Evolutionary conservation across 2,888 invertebrate genomes (phyloP).

Genomic region (Cancer borealis): DNA sequence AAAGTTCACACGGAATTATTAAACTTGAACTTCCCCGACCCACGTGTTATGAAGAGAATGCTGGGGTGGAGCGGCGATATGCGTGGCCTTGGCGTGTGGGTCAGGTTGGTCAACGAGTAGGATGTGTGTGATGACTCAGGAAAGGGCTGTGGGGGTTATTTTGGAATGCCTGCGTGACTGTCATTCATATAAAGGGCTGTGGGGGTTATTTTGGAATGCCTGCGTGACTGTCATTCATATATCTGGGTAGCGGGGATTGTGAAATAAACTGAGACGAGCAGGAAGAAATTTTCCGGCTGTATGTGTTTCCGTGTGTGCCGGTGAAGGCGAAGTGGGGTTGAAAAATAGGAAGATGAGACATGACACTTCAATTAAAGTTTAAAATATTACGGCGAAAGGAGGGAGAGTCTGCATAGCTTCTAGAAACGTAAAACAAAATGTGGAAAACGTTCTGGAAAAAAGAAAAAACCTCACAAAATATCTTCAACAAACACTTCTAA

Average conservation of each 20-base stretch:
- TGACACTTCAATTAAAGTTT: background rate
- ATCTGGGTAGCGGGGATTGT: background rate
- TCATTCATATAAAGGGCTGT: background rate
- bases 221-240: background rate
- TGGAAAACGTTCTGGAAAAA: background rate
- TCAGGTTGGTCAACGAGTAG: background rate
- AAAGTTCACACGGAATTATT: background rate
- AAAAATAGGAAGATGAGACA: background rate
- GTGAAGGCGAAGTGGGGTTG: background rate
- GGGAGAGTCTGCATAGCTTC: background rate
- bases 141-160: background rate
- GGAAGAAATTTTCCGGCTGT: background rate
- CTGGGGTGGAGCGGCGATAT: background rate
- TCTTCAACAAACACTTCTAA: background rate
- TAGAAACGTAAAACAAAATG: background rate
- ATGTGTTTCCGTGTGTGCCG: background rate
- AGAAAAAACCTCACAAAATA: background rate
- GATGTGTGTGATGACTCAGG: background rate
- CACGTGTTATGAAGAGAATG: conserved; percentile 3
- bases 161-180: background rate
- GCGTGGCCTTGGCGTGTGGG: background rate
- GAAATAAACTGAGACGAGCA: background rate
- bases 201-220: background rate
- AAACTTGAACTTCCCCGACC: background rate
- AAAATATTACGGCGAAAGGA: background rate